Percentiles rank a stretch among this genome's conserved stretches.
phyloP scores from a whole-genome alignment of 1,140 invertebrate species.

The Tenebrio molitor region DNA sequence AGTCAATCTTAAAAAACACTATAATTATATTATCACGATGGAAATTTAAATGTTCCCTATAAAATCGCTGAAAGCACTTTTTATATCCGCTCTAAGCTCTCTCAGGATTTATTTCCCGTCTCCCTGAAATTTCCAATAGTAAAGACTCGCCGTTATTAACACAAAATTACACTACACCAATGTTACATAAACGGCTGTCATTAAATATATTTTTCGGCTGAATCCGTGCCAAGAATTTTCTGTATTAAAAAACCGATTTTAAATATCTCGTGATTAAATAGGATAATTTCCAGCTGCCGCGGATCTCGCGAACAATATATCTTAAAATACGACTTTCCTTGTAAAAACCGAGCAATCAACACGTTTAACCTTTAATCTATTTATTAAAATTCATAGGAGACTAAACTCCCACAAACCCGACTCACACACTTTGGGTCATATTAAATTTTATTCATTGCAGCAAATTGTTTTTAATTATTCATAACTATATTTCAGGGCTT shows the following conservation, averaged over 20 bases:
- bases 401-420: background rate
- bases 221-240: conserved; percentile 39
- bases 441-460: background rate
- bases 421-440: background rate
- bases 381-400: too few relatives aligned
- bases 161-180: conserved; percentile 12
- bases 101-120: background rate
- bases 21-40: conserved; percentile 15
- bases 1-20: background rate
- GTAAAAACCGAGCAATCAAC: background rate
- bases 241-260: conserved; percentile 31
- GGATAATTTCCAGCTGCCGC: background rate
- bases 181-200: conserved; percentile 29
- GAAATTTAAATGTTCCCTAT: conserved; percentile 8
- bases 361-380: too few relatives aligned
- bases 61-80: background rate
- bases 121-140: background rate
- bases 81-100: background rate
- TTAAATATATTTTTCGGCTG: conserved; percentile 32
- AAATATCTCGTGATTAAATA: conserved; percentile 2
- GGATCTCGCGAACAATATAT: background rate
- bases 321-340: background rate
- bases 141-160: background rate
- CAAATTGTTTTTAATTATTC: conserved; percentile 12
- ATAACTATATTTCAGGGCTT: conserved; percentile 50